Base-by-base conservation (phyloP, 2,113 vertebrate species). In the Megalops atlanticus region DNA sequence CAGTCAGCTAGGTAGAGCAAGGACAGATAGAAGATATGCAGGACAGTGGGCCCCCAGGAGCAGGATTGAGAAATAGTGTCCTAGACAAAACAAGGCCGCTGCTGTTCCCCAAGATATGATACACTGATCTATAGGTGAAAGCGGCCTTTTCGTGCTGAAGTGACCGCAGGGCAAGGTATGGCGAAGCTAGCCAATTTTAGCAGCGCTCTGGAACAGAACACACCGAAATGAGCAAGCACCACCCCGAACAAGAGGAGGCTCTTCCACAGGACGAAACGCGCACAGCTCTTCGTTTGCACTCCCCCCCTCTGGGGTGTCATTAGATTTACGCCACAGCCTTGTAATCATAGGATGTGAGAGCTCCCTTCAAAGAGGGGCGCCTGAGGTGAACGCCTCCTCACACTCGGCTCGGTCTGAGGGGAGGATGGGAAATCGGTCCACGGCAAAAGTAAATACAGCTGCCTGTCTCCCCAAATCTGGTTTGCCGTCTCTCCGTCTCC, bases 241-340 rank as follows among this genome's bases (percentile, higher is more conserved):
- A 43, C 47, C 52, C 21, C 78, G 85, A 78, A 86, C 31, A 24
- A 43, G 36, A 77, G 64, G 84, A 86, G 24, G 58, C 27, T 24
- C 49, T 54, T 64, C 31, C 58, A 31, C 1, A 64, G n/a, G 58
- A n/a, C 1, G n/a, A 64, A 24, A 73, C 2, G 35, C 71, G 39
- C 14, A 72, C 35, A 38, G 21, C 35, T 24, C 16, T 73, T 40
- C 71, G 8, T 24, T 38, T 38, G 36, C 33, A 73, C 35, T 24
- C 38, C 71, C 39, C 71, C 39, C 71, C 36, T 24, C 35, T 73
- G 35, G 33, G 12, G 27, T 77, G 83, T 83, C 78, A 92, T 92
- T 89, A 91, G 88, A 84, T 88, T 86, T 89, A 89, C 79, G 76
- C 84, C 82, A 82, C 79, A 90, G 64, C 84, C 77, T 84, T 83